Base-by-base conservation (phyloP, 2,113 vertebrate genomes). In the Bubo blakistoni region DNA sequence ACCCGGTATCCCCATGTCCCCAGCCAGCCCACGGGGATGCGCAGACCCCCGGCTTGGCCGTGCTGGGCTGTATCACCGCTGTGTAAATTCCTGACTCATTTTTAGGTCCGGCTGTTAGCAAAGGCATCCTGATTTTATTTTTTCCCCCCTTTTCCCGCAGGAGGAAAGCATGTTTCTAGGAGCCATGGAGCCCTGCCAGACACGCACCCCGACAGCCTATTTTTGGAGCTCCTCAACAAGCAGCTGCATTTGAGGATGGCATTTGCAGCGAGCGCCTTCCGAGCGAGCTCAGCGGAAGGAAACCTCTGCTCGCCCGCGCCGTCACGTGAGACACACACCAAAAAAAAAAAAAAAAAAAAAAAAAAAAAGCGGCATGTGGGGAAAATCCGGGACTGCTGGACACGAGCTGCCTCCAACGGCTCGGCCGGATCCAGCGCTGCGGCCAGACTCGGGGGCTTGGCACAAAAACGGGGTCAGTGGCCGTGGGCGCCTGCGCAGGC, bases 401-500 rank as follows among this genome's bases (percentile, higher is more conserved):
- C 54, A 7, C 3, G 16, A 10, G 34, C 44, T 47, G 22, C 44
- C 38, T 67, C 54, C n/a, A 30, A 21, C 3, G 4, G n/a, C 42
- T 1, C 3, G 25, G 9, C 2, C 0, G 22, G 51, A 32, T 9
- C 42, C 26, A 55, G 30, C 3, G 0, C 19, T 10, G 0, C 0
- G 20, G 81, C 44, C 7, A 2, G 26, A 82, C 51, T 58, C 0
- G 2, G 42, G 54, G 26, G 30, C 7, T 71, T 76, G 89, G 66
- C 88, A 38, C 36, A 1, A 92, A 96, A 94, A 4, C 0, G 1
- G 91, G 80, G 29, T 2, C 65, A 38, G 51, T 0, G 7, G 38
- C 42, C 2, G 2, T 3, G 3, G 42, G 61, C 7, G 81, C 47
- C 54, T 72, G 87, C 21, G 58, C 72, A 16, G 38, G 81, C 10